phyloP scores from a whole-genome alignment of 2,113 vertebrate species.

The Noturus placidus region DNA sequence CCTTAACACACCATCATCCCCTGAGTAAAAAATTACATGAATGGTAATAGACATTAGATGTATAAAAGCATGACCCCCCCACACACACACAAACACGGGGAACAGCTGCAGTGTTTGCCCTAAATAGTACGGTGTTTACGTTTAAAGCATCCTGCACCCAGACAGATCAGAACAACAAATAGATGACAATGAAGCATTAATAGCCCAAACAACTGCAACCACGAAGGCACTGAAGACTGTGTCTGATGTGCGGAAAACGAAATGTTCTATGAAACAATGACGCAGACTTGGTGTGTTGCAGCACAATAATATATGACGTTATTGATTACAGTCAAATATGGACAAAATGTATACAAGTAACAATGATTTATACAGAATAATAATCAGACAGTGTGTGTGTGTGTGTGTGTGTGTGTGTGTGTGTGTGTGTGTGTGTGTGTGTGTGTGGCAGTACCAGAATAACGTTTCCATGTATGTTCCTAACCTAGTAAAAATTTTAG shows the following conservation, averaged over 20 bases:
- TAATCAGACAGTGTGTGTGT: background rate
- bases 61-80: background rate
- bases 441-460: background rate
- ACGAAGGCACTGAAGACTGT: slow-evolving; percentile 27
- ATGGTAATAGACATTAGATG: slow-evolving; percentile 16
- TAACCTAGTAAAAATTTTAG: background rate
- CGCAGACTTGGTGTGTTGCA: slow-evolving; percentile 16
- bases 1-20: slow-evolving; percentile 28
- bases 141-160: background rate
- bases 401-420: background rate
- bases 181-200: background rate
- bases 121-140: background rate
- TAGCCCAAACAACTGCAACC: background rate
- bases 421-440: background rate
- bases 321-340: background rate
- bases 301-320: background rate
- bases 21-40: slow-evolving; percentile 51
- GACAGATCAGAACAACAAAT: background rate
- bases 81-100: background rate
- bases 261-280: background rate
- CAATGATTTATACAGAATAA: background rate
- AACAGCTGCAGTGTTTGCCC: background rate
- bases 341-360: background rate
- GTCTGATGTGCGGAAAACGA: slow-evolving; percentile 13
- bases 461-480: background rate